These are phyloP conservation scores for Macrotus californicus DNA, from an alignment of 2,113 vertebrate species.

Conservation along the genomic window DNA sequence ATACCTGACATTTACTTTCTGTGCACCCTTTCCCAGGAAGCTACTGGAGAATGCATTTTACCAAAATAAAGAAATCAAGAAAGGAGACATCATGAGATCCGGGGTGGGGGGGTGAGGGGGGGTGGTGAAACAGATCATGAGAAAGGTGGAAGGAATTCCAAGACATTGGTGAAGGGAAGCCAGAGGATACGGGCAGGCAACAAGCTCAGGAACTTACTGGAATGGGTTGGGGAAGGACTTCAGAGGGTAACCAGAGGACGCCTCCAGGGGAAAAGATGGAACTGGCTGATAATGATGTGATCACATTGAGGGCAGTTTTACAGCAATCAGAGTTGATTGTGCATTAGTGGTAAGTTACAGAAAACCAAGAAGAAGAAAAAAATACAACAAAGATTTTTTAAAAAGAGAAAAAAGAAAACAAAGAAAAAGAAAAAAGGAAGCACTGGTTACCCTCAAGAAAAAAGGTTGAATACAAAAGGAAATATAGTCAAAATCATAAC, in stretches of 20 bases:
- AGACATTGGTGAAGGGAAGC: background rate
- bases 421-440: background rate
- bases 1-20: too few species aligned
- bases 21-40: background rate
- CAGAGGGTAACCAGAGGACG: too few species aligned
- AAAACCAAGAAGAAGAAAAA: background rate
- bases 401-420: background rate
- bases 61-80: background rate
- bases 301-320: background rate
- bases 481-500: background rate
- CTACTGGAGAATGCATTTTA: background rate
- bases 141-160: background rate
- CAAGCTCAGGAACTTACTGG: too few species aligned
- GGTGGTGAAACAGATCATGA: background rate
- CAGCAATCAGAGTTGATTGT: background rate
- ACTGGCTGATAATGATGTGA: background rate
- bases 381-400: too few species aligned
- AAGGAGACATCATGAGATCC: background rate
- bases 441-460: background rate
- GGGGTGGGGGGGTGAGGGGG: too few species aligned
- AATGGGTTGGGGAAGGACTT: too few species aligned
- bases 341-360: background rate
- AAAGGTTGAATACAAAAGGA: background rate
- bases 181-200: rapidly evolving
- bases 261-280: background rate